Evolutionary conservation across 2,797 vertebrate species (phyloP).

Genomic region (Scyliorhinus canicula): DNA sequence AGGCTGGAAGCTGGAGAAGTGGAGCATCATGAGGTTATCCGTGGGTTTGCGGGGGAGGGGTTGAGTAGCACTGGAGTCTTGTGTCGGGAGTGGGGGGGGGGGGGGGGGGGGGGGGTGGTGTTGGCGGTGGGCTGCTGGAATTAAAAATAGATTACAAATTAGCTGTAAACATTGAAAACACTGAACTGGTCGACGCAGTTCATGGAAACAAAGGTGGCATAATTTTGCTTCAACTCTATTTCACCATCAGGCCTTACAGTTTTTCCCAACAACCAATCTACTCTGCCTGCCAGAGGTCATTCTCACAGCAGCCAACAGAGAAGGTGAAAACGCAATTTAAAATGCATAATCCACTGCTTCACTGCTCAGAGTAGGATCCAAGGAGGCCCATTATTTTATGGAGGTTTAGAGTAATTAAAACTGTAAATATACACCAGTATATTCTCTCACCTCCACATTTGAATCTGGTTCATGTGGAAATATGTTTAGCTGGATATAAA

Average conservation of each 20-base stretch:
- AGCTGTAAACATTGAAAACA: background rate
- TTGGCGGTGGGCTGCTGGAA: background rate
- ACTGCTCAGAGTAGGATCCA: background rate
- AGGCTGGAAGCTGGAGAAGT: background rate
- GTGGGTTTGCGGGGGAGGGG: too few relatives aligned
- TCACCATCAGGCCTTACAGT: background rate
- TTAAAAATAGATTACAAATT: background rate
- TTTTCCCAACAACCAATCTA: background rate
- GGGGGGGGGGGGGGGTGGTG: background rate
- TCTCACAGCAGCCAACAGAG: background rate
- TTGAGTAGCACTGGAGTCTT: background rate
- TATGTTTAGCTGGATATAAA: background rate
- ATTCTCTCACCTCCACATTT: background rate
- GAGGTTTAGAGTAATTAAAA: background rate
- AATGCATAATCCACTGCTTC: background rate
- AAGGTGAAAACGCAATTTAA: background rate
- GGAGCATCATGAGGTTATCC: too few relatives aligned
- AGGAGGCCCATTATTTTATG: background rate
- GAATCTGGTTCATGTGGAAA: background rate
- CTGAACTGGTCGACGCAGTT: background rate
- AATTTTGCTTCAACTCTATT: background rate
- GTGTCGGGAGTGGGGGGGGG: too few relatives aligned
- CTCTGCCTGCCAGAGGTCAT: background rate
- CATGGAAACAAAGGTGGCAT: background rate
- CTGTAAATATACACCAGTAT: background rate